phyloP scores from a whole-genome alignment of 2,113 vertebrate genomes.

The Procavia capensis region DNA sequence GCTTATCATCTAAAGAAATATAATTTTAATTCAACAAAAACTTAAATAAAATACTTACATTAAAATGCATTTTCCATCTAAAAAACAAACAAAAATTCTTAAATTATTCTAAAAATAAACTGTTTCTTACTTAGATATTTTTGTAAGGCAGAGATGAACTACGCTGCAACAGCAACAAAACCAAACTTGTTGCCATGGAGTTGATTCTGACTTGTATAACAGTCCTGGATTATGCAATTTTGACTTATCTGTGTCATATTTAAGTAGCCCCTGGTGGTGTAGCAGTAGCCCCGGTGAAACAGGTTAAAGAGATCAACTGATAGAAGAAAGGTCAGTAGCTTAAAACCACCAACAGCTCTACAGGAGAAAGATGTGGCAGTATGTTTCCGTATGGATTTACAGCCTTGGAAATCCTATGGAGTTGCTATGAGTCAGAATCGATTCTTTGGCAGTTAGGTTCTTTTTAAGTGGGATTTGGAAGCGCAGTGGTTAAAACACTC shows the following conservation, averaged over 20 bases:
- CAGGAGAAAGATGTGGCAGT: too few relatives aligned
- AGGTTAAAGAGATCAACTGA: too few relatives aligned
- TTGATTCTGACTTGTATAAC: not conserved
- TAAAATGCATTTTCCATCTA: not conserved
- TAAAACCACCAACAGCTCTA: not conserved
- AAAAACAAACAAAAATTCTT: conserved; percentile 4
- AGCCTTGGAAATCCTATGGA: too few relatives aligned
- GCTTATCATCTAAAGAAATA: conserved; percentile 1
- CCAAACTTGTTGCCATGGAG: too few relatives aligned
- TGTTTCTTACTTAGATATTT: conserved; percentile 36
- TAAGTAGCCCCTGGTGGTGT: too few relatives aligned
- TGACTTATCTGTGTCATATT: conserved; percentile 8
- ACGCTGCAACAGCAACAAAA: not conserved
- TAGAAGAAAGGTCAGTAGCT: not conserved
- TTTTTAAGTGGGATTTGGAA: too few relatives aligned
- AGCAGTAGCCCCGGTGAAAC: too few relatives aligned
- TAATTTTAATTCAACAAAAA: conserved; percentile 31
- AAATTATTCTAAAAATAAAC: conserved; percentile 44
- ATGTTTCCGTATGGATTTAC: too few relatives aligned
- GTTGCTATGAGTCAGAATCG: too few relatives aligned
- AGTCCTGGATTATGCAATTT: not conserved
- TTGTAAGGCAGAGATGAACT: conserved; percentile 45
- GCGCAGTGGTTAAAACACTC: too few relatives aligned
- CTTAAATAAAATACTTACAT: conserved; percentile 1
- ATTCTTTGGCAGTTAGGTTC: too few relatives aligned